Evolutionary conservation across 2,888 invertebrate genomes (phyloP), one percentile per base, ranked within the genome.

Genomic region (Augochlorella aurata): DNA sequence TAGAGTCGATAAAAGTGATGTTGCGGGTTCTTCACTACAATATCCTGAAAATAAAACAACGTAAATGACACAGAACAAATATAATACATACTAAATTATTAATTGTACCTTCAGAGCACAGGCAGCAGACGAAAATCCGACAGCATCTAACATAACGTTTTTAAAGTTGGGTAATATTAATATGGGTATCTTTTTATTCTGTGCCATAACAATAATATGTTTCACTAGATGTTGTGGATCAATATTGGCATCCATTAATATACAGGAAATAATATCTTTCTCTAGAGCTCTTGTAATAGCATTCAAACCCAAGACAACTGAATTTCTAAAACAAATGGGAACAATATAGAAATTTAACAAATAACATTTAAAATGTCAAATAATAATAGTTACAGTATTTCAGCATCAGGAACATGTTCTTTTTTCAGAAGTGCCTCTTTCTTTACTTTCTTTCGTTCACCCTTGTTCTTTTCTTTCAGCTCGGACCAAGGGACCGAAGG

Each of bases 231-330:
- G 74, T 18, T 85, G 77, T 4, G 92, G 90, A 24, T 93, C 92
- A 0, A 92, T 89, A 24, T 82, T 89, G 5, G 91, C 86, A 69
- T 93, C 92, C 44, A 94, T 77, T 74, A 94, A 73, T 29, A 93
- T 84, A 18, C 90, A 91, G 45, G 89, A 89, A 3, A 91, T 24
- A 58, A 85, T 76, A 5, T 90, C 69, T 54, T 91, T 93, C 74
- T 94, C 94, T 50, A 94, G 77, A n/a, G 89, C 83, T 47, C 91
- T 87, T 50, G 93, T 93, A 16, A 92, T 89, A 45, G 87, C 89
- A 84, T 94, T 94, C 7, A 93, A 87, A 63, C 94, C 94, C 49
- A 91, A 81, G 21, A 91, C 63, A 14, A 93, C 54, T 21, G 83
- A 80, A 58, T 88, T 84, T 38, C 93, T 93, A 74, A 68, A 89